Evolutionary conservation across 2,113 vertebrate species (phyloP).

Genomic region (Grammatotria lemairii): DNA sequence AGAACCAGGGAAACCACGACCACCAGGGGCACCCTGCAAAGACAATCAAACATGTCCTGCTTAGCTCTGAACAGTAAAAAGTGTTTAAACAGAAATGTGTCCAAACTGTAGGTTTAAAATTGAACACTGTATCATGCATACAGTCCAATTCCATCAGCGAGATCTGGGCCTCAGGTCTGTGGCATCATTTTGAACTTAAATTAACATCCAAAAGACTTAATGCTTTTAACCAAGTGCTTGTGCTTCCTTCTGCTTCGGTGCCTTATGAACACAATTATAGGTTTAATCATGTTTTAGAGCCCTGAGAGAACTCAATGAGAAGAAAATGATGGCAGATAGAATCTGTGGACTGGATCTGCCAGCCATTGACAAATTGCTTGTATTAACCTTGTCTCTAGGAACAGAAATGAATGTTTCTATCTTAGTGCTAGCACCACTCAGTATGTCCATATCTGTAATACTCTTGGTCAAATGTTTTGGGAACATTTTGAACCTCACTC

Average conservation of each 20-base stretch:
- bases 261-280: neutral
- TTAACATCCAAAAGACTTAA: neutral
- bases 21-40: constrained; percentile 83
- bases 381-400: neutral
- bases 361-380: neutral
- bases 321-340: neutral
- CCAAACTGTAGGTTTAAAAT: neutral
- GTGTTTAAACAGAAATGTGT: neutral
- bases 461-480: neutral
- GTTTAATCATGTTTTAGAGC: neutral
- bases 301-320: neutral
- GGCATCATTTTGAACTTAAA: neutral
- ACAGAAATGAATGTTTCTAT: neutral
- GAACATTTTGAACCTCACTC: neutral
- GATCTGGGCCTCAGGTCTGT: neutral
- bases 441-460: neutral
- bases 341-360: neutral
- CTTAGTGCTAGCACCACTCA: neutral
- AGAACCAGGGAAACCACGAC: constrained; percentile 92
- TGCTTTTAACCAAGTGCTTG: neutral
- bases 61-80: neutral
- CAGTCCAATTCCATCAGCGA: neutral
- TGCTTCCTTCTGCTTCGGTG: neutral
- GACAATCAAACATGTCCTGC: neutral
- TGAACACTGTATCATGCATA: neutral